Base-by-base conservation (phyloP, 2,113 vertebrate species). In the Apodemus sylvaticus region DNA sequence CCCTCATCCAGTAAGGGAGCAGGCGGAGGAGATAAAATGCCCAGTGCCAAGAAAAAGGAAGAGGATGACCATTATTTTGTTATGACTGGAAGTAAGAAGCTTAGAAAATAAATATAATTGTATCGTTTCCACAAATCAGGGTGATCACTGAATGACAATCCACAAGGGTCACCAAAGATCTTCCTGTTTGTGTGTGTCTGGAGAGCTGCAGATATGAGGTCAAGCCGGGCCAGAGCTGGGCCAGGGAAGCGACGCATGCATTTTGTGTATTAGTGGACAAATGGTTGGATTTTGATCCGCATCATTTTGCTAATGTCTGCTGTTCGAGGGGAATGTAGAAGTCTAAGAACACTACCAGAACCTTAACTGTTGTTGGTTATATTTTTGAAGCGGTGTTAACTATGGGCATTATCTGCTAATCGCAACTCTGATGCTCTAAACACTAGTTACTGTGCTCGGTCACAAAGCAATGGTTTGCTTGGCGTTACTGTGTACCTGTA, bases 41-140 rank as follows among this genome's bases (percentile, higher is more conserved):
- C 98, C 53, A 83, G 87, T 68, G 31, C 7, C 6, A 99, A 99
- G 89, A 97, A 89, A 85, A 99, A 98, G 89, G 98, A 97, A 0
- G 99, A 98, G 22, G 98, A 99, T 86, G 99, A 99, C 74, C 98
- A 99, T 89, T 99, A 99, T 94, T 99, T 99, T 96, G 99, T 99
- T 97, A 99, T 99, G 99, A 99, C 98, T 66, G 98, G 98, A 48
- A 99, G 98, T 96, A 99, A 99, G 98, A 99, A 99, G 93, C 97
- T 97, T 96, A 98, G 98, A 91, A 99, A 99, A 94, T 99, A 97
- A 98, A 79, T 55, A 26, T 22, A 19, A 24, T 4, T 3, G n/a
- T 87, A 2, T 81, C 91, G 24, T 17, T 83, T 95, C 93, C 60
- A 73, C 53, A 83, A 74, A 71, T 19, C 10, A 51, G 16, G 68